A percentile compares a stretch with the other conserved stretches of the same genome.
These are phyloP conservation scores for Camptogramma bilineatum DNA, from an alignment of 2,888 invertebrate genomes.

Conservation along the genomic window DNA sequence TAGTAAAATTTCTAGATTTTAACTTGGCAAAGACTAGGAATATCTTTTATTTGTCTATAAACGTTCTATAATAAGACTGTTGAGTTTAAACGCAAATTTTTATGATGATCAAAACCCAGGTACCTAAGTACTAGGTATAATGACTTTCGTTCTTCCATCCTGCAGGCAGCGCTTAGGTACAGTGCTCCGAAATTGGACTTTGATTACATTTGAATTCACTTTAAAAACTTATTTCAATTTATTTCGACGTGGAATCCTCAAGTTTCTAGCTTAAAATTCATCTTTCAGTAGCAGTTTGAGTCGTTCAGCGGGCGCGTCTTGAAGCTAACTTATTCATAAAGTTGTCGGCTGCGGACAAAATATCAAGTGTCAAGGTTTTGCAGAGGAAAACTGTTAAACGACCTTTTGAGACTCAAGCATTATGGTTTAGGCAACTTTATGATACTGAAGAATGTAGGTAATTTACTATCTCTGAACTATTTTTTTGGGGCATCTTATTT, in stretches of 20 bases:
- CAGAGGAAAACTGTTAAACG: constrained; percentile 28
- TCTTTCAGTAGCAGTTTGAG: constrained; percentile 14
- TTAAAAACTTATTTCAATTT: constrained; percentile 22
- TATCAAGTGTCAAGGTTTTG: constrained; percentile 34
- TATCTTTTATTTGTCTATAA: too few species aligned
- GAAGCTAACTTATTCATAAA: constrained; percentile 43
- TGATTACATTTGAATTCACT: constrained; percentile 15
- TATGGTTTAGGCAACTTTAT: neutral
- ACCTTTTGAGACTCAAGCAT: constrained; percentile 24
- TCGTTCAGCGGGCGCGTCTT: constrained; percentile 31
- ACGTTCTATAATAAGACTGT: too few species aligned
- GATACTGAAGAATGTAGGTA: neutral
- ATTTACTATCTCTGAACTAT: neutral
- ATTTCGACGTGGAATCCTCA: constrained; percentile 1
- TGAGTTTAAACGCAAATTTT: neutral
- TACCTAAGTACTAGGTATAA: neutral
- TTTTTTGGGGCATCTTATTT: neutral
- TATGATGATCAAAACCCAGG: neutral
- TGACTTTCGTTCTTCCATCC: neutral
- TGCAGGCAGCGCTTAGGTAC: neutral
- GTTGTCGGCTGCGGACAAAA: constrained; percentile 32
- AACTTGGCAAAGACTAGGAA: too few species aligned
- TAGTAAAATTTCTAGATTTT: too few species aligned
- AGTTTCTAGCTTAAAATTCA: constrained; percentile 15
- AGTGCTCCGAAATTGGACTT: constrained; percentile 16